Conservation (phyloP, 2,888 invertebrate species). For the Hofmannophila pseudospretella region DNA sequence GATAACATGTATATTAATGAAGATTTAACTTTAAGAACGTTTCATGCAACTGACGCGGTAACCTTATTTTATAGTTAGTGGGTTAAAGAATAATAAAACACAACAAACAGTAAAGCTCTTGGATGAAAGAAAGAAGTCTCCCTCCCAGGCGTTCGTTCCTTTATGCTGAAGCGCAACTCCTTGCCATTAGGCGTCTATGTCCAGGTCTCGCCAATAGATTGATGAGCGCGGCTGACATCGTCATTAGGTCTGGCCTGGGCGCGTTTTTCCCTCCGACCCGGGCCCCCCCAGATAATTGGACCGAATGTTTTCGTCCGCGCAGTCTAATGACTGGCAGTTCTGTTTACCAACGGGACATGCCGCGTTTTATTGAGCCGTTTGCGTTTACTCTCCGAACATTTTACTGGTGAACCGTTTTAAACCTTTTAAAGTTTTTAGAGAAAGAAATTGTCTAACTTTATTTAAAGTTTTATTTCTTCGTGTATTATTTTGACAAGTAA, state of each 20-base stretch:
- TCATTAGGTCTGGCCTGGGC: constrained; percentile 61
- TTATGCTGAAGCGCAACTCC: too few relatives aligned
- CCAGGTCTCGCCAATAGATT: constrained; percentile 53
- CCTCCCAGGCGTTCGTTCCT: too few relatives aligned
- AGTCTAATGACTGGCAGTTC: constrained; percentile 72
- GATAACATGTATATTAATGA: too few relatives aligned
- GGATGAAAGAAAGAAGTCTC: too few relatives aligned
- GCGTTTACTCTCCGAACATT: constrained; percentile 47
- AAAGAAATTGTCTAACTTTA: neutral
- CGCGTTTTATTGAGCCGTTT: constrained; percentile 66
- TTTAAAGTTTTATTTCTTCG: too few relatives aligned
- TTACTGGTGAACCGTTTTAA: constrained; percentile 40
- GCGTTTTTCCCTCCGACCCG: constrained; percentile 46
- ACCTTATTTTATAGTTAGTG: too few relatives aligned
- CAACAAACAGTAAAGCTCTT: too few relatives aligned
- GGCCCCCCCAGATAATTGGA: constrained; percentile 60
- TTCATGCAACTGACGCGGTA: too few relatives aligned
- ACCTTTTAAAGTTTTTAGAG: constrained; percentile 27
- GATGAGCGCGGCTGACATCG: constrained; percentile 63
- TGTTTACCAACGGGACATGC: constrained; percentile 66
- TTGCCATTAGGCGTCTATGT: constrained; percentile 15
- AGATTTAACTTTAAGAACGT: too few relatives aligned
- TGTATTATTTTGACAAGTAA: too few relatives aligned
- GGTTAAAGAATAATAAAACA: too few relatives aligned
- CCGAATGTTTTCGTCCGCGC: constrained; percentile 65